Evolutionary conservation across 1,140 invertebrate genomes (phyloP), one percentile per base, ranked within the genome.

Genomic region (Leucophenga varia): DNA sequence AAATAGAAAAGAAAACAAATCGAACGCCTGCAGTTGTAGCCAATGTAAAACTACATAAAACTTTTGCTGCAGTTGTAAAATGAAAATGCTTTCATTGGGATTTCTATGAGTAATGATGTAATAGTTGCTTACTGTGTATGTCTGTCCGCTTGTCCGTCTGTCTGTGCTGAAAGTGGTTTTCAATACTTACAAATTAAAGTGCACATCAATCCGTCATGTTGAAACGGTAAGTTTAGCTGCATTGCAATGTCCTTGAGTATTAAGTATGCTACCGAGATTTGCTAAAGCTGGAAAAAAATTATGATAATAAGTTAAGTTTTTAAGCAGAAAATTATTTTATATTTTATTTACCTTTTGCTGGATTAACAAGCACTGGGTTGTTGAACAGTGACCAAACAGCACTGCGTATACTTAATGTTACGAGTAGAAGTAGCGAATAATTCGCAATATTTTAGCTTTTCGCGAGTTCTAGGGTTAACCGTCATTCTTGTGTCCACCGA

Each of bases 201-300:
- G 92, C 31, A 94, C 92, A 76, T 97, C 92, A n/a, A n/a, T n/a
- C 93, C 39, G 93, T 93, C 93, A 95, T 95, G 75, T 94, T 94
- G 47, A 89, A 86, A 71, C 92, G 84, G 80, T 90, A 64, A 82
- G 79, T 78, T 95, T 91, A 0, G 93, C 93, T 78, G 95, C 92
- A 35, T 82, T 79, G 32, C 84, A 82, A 53, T 88, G 81, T 41
- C 91, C 92, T 72, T 91, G 86, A 28, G 85, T 82, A 74, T 89
- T 97, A 45, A 95, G 78, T 35, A 96, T 86, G 72, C 92, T 93
- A 43, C 90, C 93, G 70, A 95, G 81, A 79, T 96, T 96, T 41
- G 91, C 91, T 64, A 92, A 94, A 18, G 94, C 93, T 96, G 51
- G 2, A 28, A 58, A 32, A 25, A 40, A 18, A 19, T 17, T 13